Evolutionary conservation across 92 coral and sea anemone genomes (phyloP), one percentile per base, ranked within the genome.

Genomic region (Chrysogorgia sp.): DNA sequence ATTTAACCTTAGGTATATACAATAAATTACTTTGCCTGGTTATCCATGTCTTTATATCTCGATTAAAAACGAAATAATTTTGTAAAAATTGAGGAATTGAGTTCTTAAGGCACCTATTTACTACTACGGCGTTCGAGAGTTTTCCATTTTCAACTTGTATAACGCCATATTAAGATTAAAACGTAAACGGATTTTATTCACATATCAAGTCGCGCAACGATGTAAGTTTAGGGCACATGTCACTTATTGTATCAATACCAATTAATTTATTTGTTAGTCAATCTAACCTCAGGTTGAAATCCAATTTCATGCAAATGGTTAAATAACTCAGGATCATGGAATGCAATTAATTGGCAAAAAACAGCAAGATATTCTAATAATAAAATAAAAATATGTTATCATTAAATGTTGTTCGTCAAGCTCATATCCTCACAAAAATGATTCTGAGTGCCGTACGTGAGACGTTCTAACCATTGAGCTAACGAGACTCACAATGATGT

Each of bases 271-370:
- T 1, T 19, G 53, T 0, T 43, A 30, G 1, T 75, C 34, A 19
- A 35, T 65, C 82, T 59, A 65, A 96, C 99, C 97, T 96, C 99
- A 0, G 99, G 99, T 17, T 91, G 92, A 65, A 96, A 96, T 40
- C 99, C 99, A 52, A 89, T 88, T 10, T 96, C 91, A 37, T 92
- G 87, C 67, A 96, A 90, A 67, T 96, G 99, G 47, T 60, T 91
- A 68, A 96, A 96, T 48, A 96, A 85, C 53, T 96, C 99, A 2
- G 99, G 99, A 74, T 96, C 97, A 75, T 96, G 99, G 66, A 96
- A 96, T 37, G 99, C 97, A 63, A 96, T 96, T 29, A 96, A 66
- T 68, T 96, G 99, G 24, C 97, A 96, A 58, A 96, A 96, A 34
- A 96, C 99, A n/a, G 99, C 97, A 55, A 96, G 83, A 77, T 96